Evolutionary conservation across 2,888 invertebrate species (phyloP).

Genomic region (Thyatira batis): DNA sequence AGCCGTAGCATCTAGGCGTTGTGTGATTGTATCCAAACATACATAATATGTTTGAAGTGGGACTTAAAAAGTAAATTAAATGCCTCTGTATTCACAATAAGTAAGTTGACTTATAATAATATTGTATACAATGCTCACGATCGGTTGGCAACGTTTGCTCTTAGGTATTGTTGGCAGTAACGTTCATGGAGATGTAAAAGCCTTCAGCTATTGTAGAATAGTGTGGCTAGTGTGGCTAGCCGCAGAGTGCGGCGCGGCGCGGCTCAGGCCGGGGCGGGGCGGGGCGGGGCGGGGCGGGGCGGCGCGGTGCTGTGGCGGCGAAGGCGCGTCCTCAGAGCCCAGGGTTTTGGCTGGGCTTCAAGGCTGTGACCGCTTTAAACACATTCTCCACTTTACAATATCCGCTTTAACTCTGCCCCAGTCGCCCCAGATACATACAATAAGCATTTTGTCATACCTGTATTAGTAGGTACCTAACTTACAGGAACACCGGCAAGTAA

Average conservation of each 20-base stretch:
- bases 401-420: conserved; percentile 13
- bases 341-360: conserved; percentile 27
- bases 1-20: too few species aligned
- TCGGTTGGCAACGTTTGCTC: background rate
- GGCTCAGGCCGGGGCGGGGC: too few species aligned
- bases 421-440: conserved; percentile 20
- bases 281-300: too few species aligned
- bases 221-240: background rate
- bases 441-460: conserved; percentile 7
- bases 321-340: conserved; percentile 6
- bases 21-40: too few species aligned
- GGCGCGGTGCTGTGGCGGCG: background rate
- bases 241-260: background rate
- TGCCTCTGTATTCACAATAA: too few species aligned
- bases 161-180: background rate
- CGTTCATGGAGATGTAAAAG: background rate
- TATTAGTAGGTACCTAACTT: background rate
- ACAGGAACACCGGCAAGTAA: background rate
- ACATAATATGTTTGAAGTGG: too few species aligned
- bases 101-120: background rate
- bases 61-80: too few species aligned
- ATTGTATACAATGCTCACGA: background rate
- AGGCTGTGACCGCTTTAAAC: conserved; percentile 32
- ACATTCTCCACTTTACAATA: conserved; percentile 10
- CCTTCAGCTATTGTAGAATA: background rate